A percentile compares a stretch with the other conserved stretches of the same genome.
phyloP scores from a whole-genome alignment of 2,888 invertebrate genomes.

The Pyrrhopygopsis socrates region DNA sequence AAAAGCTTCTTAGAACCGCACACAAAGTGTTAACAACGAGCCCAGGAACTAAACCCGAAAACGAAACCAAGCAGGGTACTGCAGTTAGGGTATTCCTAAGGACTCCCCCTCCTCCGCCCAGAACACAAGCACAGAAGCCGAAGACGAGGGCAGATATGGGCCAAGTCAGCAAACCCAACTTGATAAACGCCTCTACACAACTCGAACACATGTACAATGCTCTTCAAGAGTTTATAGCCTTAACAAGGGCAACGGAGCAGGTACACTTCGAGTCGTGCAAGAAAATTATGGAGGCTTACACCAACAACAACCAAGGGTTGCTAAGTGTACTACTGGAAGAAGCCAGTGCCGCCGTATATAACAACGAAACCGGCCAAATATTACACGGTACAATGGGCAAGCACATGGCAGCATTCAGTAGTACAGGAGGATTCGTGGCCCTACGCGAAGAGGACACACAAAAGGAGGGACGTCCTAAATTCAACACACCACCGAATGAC shows the following conservation, averaged over 20 bases:
- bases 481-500: background rate
- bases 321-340: constrained; percentile 8
- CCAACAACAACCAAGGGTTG: background rate
- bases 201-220: background rate
- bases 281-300: background rate
- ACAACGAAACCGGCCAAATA: constrained; percentile 18
- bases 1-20: too few species aligned
- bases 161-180: background rate
- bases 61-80: background rate
- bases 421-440: background rate
- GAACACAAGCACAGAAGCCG: background rate
- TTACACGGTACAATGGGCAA: background rate
- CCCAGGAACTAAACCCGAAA: background rate
- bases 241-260: background rate
- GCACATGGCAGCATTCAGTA: constrained; percentile 9
- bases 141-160: background rate
- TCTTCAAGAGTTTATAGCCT: background rate
- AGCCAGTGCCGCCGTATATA: constrained; percentile 24
- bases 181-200: background rate
- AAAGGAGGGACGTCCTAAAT: background rate
- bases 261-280: too few species aligned
- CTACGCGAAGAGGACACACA: background rate
- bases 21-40: too few species aligned
- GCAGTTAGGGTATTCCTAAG: too few species aligned
- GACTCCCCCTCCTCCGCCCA: too few species aligned